Evolutionary conservation across 2,888 invertebrate species (phyloP), one percentile per base, ranked within the genome.

Genomic region (Pomacea canaliculata): DNA sequence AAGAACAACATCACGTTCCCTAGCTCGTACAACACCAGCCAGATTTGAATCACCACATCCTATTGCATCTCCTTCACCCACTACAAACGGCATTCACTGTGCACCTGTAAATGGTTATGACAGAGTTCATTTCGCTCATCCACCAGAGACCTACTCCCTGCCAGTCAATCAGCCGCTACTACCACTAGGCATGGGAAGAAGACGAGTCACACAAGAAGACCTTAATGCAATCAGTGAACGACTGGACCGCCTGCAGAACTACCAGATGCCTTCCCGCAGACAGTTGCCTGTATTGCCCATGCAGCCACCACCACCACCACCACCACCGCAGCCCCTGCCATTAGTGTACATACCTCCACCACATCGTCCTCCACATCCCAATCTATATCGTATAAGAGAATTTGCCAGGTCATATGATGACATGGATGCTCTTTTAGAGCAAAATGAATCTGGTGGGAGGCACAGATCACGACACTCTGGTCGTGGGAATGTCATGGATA

Each of bases 171-270:
- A 72, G 8, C 46, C 51, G 5, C 13, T 46, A 10, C 72, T 23
- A 48, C 48, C 60, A 19, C 23, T 60, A 10, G 60, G 60, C 18
- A 48, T 65, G 23, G 68, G 56, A 18, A 67, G 76, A 66, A 72
- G 80, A 48, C 73, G 83, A n/a, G 85, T 87, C 23, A 87, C 87
- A 12, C 85, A 85, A 72, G 84, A 87, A 63, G 88, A 87, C 70
- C 79, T 88, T 19, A 84, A 85, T 73, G 82, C 81, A 65, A 83
- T 87, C 37, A 85, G 82, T 76, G 82, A 85, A 23, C 80, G 88
- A 49, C 78, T 88, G 51, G 84, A 87, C 70, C 71, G 84, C 12
- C 80, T 88, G n/a, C 81, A 82, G 71, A 85, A 83, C 75, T 87
- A 85, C 72, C 84, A 84, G 19, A 74, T 85, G n/a, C 85, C 87